phyloP scores from a whole-genome alignment of 2,113 vertebrate species.

The Menura novaehollandiae region DNA sequence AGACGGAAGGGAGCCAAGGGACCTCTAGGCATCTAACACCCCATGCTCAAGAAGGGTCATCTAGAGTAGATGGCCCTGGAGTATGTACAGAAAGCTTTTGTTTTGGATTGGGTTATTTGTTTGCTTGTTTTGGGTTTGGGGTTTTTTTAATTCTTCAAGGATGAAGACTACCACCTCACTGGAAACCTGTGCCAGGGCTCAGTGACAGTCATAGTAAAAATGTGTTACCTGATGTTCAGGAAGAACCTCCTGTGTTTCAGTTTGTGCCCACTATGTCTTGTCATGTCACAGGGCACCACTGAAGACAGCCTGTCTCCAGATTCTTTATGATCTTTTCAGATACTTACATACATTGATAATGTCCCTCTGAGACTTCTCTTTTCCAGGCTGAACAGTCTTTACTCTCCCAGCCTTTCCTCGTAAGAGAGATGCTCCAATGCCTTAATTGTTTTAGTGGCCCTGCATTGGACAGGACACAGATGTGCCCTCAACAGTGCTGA shows the following conservation, averaged over 20 bases:
- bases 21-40: background rate
- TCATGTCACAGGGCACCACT: background rate
- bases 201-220: background rate
- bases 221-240: background rate
- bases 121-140: background rate
- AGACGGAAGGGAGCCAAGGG: background rate
- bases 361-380: background rate
- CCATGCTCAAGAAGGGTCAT: fast-evolving
- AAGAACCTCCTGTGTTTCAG: background rate
- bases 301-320: background rate
- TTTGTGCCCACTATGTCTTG: background rate
- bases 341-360: background rate
- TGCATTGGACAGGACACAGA: background rate
- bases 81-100: background rate
- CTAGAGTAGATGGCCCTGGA: background rate
- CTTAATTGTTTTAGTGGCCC: background rate
- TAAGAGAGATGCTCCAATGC: background rate
- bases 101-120: background rate
- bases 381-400: background rate
- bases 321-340: background rate
- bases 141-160: background rate
- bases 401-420: background rate
- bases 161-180: background rate
- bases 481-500: background rate
- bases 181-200: background rate